Base-by-base conservation (phyloP, 1,140 invertebrate species). In the Trichonephila inaurata region DNA sequence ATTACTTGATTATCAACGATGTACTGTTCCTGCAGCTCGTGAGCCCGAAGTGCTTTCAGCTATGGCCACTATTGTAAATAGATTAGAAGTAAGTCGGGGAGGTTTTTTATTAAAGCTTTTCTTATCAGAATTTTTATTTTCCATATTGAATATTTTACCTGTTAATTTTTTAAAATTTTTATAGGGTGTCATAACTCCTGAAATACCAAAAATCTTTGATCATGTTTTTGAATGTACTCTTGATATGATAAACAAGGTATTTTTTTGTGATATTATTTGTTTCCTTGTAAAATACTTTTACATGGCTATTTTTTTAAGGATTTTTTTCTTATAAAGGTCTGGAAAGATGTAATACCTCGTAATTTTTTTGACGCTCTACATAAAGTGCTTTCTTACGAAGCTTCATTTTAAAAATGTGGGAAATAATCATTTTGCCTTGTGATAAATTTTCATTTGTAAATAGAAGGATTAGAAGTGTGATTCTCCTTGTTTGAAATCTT, bases 171-270 rank as follows among this genome's bases (percentile, higher is more conserved):
- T n/a, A n/a, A n/a, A n/a, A n/a, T 77, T 6, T 16, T 51, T 61
- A 60, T 95, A 97, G 96, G 97, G 96, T 94, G 97, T 98, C 95
- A 99, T 99, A 94, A 99, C 98, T 51, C 97, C 97, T 95, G 98
- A 99, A 96, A 98, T 99, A 69, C 99, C 99, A 72, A 98, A 99
- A 97, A 99, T 99, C 95, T 99, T 99, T 96, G 99, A 99, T 96
- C 98, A 99, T 88, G 99, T 99, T 5, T 99, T 99, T 96, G 98
- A 99, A 96, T 99, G 99, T 96, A 99, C 99, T 81, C 96, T 99
- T 87, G 98, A 99, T 95, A 99, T 99, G 99, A 99, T 99, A 94
- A 99, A 99, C 96, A 99, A 99, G 96, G 94, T 94, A 94, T 60
- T 33, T 51, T n/a, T 89, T 81, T 58, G 24, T 86, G n/a, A 44